phyloP scores from a whole-genome alignment of 2,113 vertebrate species.

The Macquaria ambigua region DNA sequence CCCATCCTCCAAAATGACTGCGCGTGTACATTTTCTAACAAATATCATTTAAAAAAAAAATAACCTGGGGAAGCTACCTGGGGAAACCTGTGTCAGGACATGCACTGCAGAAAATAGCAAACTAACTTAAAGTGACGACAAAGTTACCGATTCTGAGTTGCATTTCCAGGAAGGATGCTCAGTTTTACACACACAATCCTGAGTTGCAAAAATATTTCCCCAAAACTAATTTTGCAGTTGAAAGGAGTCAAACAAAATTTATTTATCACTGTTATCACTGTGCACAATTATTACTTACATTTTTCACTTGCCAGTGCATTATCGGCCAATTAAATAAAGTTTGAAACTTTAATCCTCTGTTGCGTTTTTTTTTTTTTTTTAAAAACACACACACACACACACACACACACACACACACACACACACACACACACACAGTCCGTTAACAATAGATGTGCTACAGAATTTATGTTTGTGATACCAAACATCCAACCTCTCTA shows the following conservation, averaged over 20 bases:
- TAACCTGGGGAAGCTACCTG: neutral
- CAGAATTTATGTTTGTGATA: neutral
- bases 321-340: neutral
- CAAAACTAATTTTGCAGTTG: too few species aligned
- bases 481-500: neutral
- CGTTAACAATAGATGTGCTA: too few species aligned
- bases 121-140: neutral
- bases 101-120: neutral
- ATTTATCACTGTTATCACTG: neutral
- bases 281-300: neutral
- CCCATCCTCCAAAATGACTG: neutral
- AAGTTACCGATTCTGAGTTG: neutral
- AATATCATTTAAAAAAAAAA: too few species aligned
- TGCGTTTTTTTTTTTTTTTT: neutral
- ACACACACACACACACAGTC: too few species aligned
- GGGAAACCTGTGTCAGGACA: too few species aligned
- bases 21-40: neutral
- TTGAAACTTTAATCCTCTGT: neutral
- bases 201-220: too few species aligned
- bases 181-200: neutral
- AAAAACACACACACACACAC: too few species aligned
- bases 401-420: too few species aligned
- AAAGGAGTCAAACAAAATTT: too few species aligned
- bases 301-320: neutral
- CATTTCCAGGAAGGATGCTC: neutral